Conservation (phyloP, 2,797 vertebrate species). For the Melanotaenia pygmaea region DNA sequence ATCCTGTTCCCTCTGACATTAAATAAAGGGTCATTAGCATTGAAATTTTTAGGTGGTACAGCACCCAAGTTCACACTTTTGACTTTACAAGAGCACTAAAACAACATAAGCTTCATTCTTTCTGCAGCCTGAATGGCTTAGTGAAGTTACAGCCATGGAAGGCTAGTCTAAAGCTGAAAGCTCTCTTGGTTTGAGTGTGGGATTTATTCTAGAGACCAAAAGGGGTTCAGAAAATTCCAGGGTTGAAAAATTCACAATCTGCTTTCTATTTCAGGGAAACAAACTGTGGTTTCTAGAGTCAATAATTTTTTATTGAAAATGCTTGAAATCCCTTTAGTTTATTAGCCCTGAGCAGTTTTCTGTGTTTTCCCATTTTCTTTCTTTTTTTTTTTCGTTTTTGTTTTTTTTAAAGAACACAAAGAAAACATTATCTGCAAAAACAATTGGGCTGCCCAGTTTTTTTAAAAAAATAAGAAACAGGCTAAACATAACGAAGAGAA, state of each 20-base stretch:
- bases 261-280: constrained; percentile 18
- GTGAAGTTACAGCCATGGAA: constrained; percentile 17
- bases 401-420: constrained; percentile 12
- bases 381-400: constrained; percentile 7
- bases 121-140: constrained; percentile 26
- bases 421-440: background rate
- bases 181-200: constrained; percentile 25
- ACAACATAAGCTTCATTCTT: constrained; percentile 3
- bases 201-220: constrained; percentile 49
- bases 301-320: constrained; percentile 9
- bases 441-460: constrained; percentile 7
- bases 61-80: constrained; percentile 10
- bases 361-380: constrained; percentile 17
- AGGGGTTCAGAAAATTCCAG: constrained; percentile 33
- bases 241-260: constrained; percentile 32
- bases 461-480: constrained; percentile 13
- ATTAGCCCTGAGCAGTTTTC: constrained; percentile 14
- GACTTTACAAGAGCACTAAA: constrained; percentile 29
- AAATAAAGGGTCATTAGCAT: background rate
- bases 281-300: background rate
- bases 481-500: background rate
- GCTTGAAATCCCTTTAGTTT: constrained; percentile 20
- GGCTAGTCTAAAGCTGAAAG: constrained; percentile 11
- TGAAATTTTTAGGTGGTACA: constrained; percentile 16
- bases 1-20: constrained; percentile 12